Base-by-base conservation (phyloP, 2,113 vertebrate species). In the Oenanthe oenanthe region DNA sequence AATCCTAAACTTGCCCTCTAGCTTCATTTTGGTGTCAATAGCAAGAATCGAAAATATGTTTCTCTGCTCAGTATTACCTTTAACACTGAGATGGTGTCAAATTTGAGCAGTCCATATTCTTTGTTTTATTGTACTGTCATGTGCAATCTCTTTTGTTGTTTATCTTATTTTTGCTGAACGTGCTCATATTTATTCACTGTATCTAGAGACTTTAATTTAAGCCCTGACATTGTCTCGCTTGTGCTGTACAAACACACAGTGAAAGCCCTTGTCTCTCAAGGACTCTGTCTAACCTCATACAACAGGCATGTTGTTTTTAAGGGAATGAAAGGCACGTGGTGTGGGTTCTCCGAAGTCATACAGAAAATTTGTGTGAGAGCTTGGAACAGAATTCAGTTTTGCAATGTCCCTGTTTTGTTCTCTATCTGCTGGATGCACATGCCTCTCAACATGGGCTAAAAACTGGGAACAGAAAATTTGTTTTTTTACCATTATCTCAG, bases 1-100 rank as follows among this genome's bases (percentile, higher is more conserved):
- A 91, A 43, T 81, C 73, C 65, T 53, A 21, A 95, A 63, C 28
- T 86, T 94, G 76, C 31, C 68, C 40, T 91, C 63, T 91, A 86
- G 51, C 19, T 92, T 92, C 5, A 63, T 47, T 88, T 73, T 77
- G 6, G 21, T 67, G 34, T 74, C 76, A 71, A 62, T 13, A 80
- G 38, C 63, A 83, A 43, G 60, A 92, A 73, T 51, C 17, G 88
- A 58, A 89, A 38, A 21, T 42, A 6, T 3, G 1, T 45, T 60
- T 24, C 4, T 58, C 32, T 62, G 14, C 13, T 32, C n/a, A 36
- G 21, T 19, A 29, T 61, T 75, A 26, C 25, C 13, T 75, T 81
- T 89, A 85, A 75, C 36, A 53, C 10, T 3, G 1, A 2, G 34
- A 38, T 21, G 34, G 25, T 42, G 21, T 76, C 47, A 92, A 54